Evolutionary conservation across 2,797 vertebrate species (phyloP).

Genomic region (Nothura maculosa): DNA sequence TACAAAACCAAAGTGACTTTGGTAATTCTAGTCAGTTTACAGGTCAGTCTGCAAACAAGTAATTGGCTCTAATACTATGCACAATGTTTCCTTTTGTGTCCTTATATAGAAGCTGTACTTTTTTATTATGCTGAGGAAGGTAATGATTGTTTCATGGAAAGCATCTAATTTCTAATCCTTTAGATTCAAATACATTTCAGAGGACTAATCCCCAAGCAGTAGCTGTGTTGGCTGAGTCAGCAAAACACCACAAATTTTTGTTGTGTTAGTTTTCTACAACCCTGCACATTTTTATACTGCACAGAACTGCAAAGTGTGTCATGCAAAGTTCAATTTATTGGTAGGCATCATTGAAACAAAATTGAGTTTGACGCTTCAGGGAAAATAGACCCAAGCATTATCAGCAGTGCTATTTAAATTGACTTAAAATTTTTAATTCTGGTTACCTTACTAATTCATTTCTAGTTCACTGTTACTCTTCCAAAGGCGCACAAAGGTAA

Average conservation of each 20-base stretch:
- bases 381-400: constrained; percentile 17
- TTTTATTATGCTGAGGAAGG: background rate
- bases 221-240: background rate
- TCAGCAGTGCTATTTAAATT: constrained; percentile 20
- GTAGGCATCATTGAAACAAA: constrained; percentile 65
- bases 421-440: constrained; percentile 37
- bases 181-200: background rate
- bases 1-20: background rate
- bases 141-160: background rate
- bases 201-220: background rate
- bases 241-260: background rate
- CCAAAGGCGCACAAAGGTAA: background rate
- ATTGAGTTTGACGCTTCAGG: constrained; percentile 37
- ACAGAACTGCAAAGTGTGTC: constrained; percentile 10
- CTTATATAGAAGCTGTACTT: background rate
- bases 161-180: background rate
- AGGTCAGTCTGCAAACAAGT: background rate
- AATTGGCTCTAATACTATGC: background rate
- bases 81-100: background rate
- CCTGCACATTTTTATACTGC: constrained; percentile 34
- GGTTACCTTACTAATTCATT: constrained; percentile 3
- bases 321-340: constrained; percentile 60
- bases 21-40: background rate
- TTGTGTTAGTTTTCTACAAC: constrained; percentile 9
- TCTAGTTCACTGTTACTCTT: background rate